Base-by-base conservation (phyloP, 53 echinoderm and acorn worm species). In the Paracentrotus lividus region DNA sequence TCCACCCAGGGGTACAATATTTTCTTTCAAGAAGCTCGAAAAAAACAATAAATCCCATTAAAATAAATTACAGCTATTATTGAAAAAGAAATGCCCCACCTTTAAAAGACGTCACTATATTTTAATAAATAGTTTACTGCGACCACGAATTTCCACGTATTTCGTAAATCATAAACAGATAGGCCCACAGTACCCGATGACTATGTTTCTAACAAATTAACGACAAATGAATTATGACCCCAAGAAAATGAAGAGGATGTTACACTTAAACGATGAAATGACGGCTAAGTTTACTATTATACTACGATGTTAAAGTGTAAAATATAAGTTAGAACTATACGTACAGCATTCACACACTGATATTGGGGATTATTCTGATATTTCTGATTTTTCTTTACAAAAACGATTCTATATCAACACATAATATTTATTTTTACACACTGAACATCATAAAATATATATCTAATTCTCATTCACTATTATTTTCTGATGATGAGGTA, bases 1-100 rank as follows among this genome's bases (percentile, higher is more conserved):
- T 85, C 85, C 52, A 85, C 85, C 85, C 85, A 18, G 85, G n/a
- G 85, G 4, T 85, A 29, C 29, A 29, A n/a, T 32, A 12, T 84
- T 49, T 49, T 42, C 40, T 14, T 57, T 57, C 21, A 18, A 57
- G 21, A 21, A 0, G 2, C 1, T 81, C 6, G 16, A 4, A 81
- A 18, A 2, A 81, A 81, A 42, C 13, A n/a, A 3, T 49, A 9
- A 49, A 9, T 40, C 16, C 27, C 34, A 38, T 72, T 66, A 14
- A 8, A 38, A 40, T 38, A 32, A 67, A 72, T 20, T 40, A 72
- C 72, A 40, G 72, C 72, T 72, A 20, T 34, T 16, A 8, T 69
- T 14, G 36, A 72, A 72, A n/a, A 40, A 40, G 40, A 72, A 72
- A 40, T 72, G 20, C 16, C 72, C 72, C 72, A 18, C 20, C 31